Evolutionary conservation across 2,888 invertebrate genomes (phyloP).

Genomic region (Elysia crispata): DNA sequence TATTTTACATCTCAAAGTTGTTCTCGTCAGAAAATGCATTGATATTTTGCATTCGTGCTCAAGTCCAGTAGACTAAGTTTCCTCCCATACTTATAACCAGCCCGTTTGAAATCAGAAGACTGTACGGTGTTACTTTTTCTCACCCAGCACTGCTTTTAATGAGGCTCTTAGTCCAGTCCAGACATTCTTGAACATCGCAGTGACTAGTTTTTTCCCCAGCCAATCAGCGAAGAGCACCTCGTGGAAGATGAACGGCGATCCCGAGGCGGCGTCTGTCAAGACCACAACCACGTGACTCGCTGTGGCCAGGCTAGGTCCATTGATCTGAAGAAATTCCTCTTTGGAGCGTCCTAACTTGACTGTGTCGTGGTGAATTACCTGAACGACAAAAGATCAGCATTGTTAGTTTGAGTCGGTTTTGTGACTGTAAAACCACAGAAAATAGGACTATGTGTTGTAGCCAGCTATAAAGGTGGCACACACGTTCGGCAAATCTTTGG

Average conservation of each 20-base stretch:
- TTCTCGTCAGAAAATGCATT: no score
- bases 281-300: constrained; percentile 71
- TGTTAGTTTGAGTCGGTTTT: no score
- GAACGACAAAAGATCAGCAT: no score
- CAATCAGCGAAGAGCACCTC: constrained; percentile 76
- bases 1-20: no score
- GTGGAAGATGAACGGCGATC: constrained; percentile 75
- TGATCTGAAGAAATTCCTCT: constrained; percentile 75
- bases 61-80: no score
- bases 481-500: no score
- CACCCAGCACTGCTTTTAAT: constrained; percentile 74
- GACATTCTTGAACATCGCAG: constrained; percentile 73
- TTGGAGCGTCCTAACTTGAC: constrained; percentile 73
- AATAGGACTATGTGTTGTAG: no score
- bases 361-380: constrained; percentile 74
- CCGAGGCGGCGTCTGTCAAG: constrained; percentile 69
- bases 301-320: constrained; percentile 72
- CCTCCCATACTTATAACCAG: no score
- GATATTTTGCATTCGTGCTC: not conserved
- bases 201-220: constrained; percentile 75
- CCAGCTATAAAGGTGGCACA: no score
- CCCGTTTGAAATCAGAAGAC: not conserved
- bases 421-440: no score
- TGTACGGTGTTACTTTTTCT: no score
- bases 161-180: constrained; percentile 70